phyloP scores from a whole-genome alignment of 2,797 vertebrate species.

The Trematomus bernacchii region DNA sequence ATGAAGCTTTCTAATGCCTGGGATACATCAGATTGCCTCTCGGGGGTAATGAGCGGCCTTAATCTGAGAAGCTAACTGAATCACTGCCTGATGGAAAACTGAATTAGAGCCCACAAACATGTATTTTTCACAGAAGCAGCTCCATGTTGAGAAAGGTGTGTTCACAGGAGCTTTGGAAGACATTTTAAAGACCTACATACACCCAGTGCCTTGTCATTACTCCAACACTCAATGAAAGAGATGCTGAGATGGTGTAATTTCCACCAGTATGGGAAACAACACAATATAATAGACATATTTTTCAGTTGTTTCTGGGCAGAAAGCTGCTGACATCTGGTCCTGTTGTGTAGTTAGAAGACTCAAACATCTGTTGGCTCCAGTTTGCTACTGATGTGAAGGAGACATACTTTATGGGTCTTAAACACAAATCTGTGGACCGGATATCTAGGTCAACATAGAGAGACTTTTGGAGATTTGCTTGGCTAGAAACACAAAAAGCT shows the following conservation, averaged over 20 bases:
- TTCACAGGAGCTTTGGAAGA: constrained; percentile 36
- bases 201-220: constrained; percentile 75
- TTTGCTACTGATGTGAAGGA: constrained; percentile 67
- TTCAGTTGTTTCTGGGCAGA: constrained; percentile 61
- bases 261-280: constrained; percentile 58
- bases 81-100: constrained; percentile 58
- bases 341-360: constrained; percentile 64
- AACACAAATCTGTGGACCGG: constrained; percentile 49
- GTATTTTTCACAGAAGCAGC: constrained; percentile 54
- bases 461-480: constrained; percentile 29
- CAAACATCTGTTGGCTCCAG: constrained; percentile 72
- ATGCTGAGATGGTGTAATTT: constrained; percentile 69
- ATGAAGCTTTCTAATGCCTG: constrained; percentile 22
- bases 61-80: constrained; percentile 37
- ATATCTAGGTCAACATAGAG: constrained; percentile 63
- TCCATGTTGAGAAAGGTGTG: constrained; percentile 49
- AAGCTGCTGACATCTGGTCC: constrained; percentile 71
- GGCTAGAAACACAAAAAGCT: constrained; percentile 31
- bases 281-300: constrained; percentile 50
- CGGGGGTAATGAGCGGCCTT: neutral
- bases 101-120: constrained; percentile 55
- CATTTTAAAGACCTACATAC: constrained; percentile 44
- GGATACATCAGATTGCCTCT: constrained; percentile 26
- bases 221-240: constrained; percentile 52
- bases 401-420: constrained; percentile 50